A percentile compares a stretch with the other conserved stretches of the same genome.
These are phyloP conservation scores for Clepsis dumicolana DNA, from an alignment of 2,888 invertebrate genomes.

Conservation along the genomic window DNA sequence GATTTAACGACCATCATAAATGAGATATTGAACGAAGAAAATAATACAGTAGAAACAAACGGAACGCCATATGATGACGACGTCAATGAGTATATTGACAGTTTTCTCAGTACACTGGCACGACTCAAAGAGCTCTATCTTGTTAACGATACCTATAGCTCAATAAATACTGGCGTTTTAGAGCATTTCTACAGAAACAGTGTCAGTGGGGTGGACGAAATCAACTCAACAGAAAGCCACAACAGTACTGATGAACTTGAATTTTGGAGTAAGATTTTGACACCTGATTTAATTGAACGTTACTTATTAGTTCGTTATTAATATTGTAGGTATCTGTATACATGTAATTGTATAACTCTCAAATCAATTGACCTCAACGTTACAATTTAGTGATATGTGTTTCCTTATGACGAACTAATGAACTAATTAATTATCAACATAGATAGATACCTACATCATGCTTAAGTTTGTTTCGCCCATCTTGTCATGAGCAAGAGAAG, in stretches of 20 bases:
- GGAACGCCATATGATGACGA: conserved; percentile 23
- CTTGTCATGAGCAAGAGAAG: no score
- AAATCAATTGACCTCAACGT: no score
- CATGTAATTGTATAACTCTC: no score
- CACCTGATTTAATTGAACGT: neutral
- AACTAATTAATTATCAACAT: no score
- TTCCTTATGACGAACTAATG: no score
- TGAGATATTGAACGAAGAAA: conserved; percentile 60
- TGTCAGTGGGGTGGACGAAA: conserved; percentile 1
- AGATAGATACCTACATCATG: no score
- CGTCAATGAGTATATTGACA: conserved; percentile 23
- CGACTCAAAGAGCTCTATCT: conserved; percentile 10
- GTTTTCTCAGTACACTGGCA: conserved; percentile 10
- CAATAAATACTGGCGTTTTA: conserved; percentile 53
- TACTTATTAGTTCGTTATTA: no score
- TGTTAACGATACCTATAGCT: conserved; percentile 13
- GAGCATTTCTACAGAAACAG: conserved; percentile 45
- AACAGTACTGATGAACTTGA: conserved; percentile 53
- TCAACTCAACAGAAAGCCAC: conserved; percentile 45
- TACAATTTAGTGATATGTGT: no score
- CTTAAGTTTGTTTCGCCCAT: no score
- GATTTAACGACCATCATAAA: conserved; percentile 61
- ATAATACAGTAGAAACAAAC: conserved; percentile 46
- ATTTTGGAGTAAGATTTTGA: conserved; percentile 64
- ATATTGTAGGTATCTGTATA: no score